These are phyloP conservation scores for Rhinopithecus roxellana DNA, from an alignment of 2,113 vertebrate genomes.

Conservation along the genomic window DNA sequence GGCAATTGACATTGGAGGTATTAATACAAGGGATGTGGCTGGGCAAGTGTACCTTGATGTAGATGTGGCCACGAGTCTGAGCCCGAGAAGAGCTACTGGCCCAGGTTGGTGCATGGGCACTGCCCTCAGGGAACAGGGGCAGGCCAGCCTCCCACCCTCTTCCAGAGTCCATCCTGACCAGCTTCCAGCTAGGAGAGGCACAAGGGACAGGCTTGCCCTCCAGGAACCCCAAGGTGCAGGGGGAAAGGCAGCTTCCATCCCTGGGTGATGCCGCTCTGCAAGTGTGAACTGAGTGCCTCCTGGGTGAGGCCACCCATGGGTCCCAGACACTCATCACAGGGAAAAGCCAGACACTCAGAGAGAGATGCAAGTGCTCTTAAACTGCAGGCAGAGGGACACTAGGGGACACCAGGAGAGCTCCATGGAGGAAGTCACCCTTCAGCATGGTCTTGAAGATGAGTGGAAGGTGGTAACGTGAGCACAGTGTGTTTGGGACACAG, in stretches of 20 bases:
- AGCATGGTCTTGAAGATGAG: neutral
- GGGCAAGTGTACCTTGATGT: neutral
- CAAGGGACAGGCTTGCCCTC: neutral
- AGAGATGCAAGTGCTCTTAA: accelerated
- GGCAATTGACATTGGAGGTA: neutral
- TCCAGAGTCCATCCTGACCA: neutral
- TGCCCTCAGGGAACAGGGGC: accelerated
- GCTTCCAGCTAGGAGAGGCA: too few relatives aligned
- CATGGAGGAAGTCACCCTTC: neutral
- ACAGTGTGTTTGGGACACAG: neutral
- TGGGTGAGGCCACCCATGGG: neutral
- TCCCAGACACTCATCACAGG: accelerated
- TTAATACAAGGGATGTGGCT: neutral
- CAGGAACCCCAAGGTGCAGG: neutral
- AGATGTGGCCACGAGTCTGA: neutral
- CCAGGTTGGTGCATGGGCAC: neutral
- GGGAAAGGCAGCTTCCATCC: neutral
- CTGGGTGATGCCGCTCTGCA: too few relatives aligned
- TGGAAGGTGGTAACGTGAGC: neutral
- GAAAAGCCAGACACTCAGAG: neutral
- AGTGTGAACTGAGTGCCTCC: neutral
- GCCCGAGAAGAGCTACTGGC: neutral
- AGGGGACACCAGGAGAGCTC: neutral
- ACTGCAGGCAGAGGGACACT: neutral
- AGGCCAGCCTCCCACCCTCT: neutral